These are phyloP conservation scores for Diorhabda carinulata DNA, from an alignment of 1,140 invertebrate genomes.

Conservation along the genomic window DNA sequence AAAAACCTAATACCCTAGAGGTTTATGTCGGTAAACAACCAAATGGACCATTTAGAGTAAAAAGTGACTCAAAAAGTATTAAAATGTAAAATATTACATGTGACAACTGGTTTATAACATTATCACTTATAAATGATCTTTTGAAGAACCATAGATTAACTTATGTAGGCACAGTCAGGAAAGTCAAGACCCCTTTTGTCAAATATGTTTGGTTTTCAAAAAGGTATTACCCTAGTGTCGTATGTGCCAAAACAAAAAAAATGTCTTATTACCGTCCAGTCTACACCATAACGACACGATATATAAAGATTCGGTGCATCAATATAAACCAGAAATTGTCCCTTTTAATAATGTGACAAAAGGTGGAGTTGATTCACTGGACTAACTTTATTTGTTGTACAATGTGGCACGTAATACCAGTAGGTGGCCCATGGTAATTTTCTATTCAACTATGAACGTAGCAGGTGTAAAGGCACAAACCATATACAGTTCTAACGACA, in stretches of 20 bases:
- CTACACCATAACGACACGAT: conserved; percentile 34
- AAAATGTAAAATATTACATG: conserved; percentile 22
- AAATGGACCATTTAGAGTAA: conserved; percentile 3
- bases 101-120: conserved; percentile 28
- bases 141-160: conserved; percentile 20
- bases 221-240: conserved; percentile 28
- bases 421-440: conserved; percentile 3
- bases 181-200: conserved; percentile 19
- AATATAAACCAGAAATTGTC: conserved; percentile 11
- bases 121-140: conserved; percentile 16
- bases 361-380: neutral
- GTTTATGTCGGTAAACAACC: conserved; percentile 7
- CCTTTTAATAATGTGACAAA: neutral
- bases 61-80: neutral
- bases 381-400: no score
- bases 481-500: neutral
- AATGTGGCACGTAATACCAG: neutral
- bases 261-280: conserved; percentile 37
- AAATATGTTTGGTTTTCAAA: conserved; percentile 25
- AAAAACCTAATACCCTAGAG: conserved; percentile 20
- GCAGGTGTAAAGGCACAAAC: neutral
- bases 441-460: neutral
- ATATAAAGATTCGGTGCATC: conserved; percentile 19
- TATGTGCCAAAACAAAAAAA: conserved; percentile 39
- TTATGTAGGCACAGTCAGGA: conserved; percentile 24